Evolutionary conservation across 2,888 invertebrate genomes (phyloP), one percentile per base, ranked within the genome.

Genomic region (Chorisops tibialis): DNA sequence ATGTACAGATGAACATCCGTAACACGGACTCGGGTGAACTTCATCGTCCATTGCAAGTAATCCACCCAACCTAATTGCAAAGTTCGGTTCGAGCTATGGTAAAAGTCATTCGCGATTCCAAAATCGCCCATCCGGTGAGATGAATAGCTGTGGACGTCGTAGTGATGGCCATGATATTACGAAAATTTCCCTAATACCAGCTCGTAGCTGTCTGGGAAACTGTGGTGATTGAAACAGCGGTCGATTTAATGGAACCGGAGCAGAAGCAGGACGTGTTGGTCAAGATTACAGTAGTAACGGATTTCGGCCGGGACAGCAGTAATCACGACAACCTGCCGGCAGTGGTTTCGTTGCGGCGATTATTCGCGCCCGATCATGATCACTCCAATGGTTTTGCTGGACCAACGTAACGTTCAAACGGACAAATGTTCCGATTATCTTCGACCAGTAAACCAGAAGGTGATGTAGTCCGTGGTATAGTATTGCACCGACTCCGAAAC

Each of bases 51-150:
- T n/a, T n/a, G 79, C 78, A 89, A 89, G 48, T 65, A 95, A 95
- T 77, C 95, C 95, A 0, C 91, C 96, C 50, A 81, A 87, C 74
- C 91, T 91, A 72, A 80, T 92, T 77, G 87, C 89, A 7, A 73
- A 74, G 21, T 72, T 72, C 63, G 69, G 71, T 7, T 62, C 65
- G 6, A 71, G 73, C 48, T 74, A 71, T 43, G 63, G 65, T 45
- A 75, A 74, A 63, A 73, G 73, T 66, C 67, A 67, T 3, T 64
- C 66, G 18, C 65, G 69, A 35, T 62, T 64, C 50, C 66, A 68
- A 47, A 67, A 64, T 38, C 67, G 67, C 30, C 58, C 62, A 3
- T 50, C 49, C 19, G 65, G 65, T 50, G 37, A 63, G 4, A 65
- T 66, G 38, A 65, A 64, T n/a, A 64, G 66, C 41, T 65, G 65